These are phyloP conservation scores for Triplophysa rosa DNA, from an alignment of 2,113 vertebrate species.

Conservation along the genomic window DNA sequence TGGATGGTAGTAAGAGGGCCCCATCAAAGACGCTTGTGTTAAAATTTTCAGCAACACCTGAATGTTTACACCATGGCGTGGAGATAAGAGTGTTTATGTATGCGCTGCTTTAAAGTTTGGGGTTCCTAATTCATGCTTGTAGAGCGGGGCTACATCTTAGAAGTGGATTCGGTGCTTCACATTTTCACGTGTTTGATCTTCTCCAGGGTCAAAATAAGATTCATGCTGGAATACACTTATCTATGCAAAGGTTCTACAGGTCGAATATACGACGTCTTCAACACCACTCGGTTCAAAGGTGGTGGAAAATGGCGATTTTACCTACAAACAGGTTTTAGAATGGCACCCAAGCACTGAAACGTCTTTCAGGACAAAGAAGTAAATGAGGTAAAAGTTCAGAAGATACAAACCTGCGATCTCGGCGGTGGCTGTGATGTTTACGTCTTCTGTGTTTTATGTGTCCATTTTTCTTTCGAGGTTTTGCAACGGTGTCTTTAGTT, in stretches of 20 bases:
- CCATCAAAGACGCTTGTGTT: conserved; percentile 37
- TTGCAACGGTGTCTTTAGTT: conserved; percentile 50
- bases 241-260: neutral
- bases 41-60: conserved; percentile 54
- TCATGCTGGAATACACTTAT: conserved; percentile 5
- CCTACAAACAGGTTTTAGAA: neutral
- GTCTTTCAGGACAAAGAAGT: neutral
- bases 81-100: conserved; percentile 66
- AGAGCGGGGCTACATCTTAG: conserved; percentile 40
- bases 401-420: conserved; percentile 76
- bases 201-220: conserved; percentile 16
- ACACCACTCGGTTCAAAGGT: conserved; percentile 8
- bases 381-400: neutral
- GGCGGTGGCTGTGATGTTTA: conserved; percentile 64
- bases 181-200: conserved; percentile 52
- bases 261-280: conserved; percentile 10
- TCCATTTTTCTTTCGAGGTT: conserved; percentile 65
- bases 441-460: conserved; percentile 73
- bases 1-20: conserved; percentile 28
- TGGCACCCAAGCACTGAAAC: neutral
- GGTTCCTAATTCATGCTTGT: conserved; percentile 48
- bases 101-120: conserved; percentile 44
- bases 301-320: neutral
- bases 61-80: conserved; percentile 49
- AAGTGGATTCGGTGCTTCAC: conserved; percentile 42